A percentile compares a stretch with the other conserved stretches of the same genome.
Conservation (phyloP, 2,888 invertebrate species). For the Graphium colonna region DNA sequence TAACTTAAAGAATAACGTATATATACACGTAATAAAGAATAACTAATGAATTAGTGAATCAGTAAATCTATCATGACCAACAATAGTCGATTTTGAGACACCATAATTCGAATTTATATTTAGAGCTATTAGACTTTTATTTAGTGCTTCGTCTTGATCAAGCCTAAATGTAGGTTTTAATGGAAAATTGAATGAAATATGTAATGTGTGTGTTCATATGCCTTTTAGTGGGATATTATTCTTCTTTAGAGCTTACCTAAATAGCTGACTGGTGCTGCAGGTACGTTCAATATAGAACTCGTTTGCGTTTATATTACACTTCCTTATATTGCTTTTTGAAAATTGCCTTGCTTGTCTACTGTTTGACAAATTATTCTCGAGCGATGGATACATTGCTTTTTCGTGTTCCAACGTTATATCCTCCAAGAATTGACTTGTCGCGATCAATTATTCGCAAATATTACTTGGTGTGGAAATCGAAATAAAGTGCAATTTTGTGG, state of each 20-base stretch:
- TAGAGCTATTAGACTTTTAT: too few relatives aligned
- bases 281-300: constrained; percentile 10
- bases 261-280: constrained; percentile 1
- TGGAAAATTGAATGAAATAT: not conserved
- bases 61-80: not conserved
- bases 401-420: not conserved
- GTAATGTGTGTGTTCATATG: constrained; percentile 10
- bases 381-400: constrained; percentile 12
- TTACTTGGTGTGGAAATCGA: too few relatives aligned
- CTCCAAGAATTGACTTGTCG: not conserved
- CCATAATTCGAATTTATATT: too few relatives aligned
- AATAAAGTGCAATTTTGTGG: too few relatives aligned
- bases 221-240: constrained; percentile 5
- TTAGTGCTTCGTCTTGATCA: not conserved
- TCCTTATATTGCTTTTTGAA: constrained; percentile 15
- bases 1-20: too few relatives aligned
- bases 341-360: constrained; percentile 12
- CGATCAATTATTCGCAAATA: not conserved
- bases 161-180: too few relatives aligned
- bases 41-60: too few relatives aligned
- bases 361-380: constrained; percentile 15
- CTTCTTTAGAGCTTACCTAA: constrained; percentile 11
- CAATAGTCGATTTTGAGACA: not conserved
- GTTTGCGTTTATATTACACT: constrained; percentile 6
- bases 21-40: too few relatives aligned